These are phyloP conservation scores for Lordiphosa clarofinis DNA, from an alignment of 1,140 invertebrate species.

Conservation along the genomic window DNA sequence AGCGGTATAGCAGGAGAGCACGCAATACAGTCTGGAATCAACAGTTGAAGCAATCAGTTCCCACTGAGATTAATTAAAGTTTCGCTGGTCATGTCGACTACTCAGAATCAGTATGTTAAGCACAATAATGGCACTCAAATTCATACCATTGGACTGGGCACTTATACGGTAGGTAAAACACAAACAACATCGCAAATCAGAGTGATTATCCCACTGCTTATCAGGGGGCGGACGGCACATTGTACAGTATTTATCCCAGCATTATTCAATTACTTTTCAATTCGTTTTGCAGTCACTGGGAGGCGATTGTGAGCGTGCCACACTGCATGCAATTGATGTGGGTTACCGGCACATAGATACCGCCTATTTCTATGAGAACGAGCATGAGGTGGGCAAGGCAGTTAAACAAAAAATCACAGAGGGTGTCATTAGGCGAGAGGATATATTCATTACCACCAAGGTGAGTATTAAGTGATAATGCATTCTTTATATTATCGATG, in stretches of 20 bases:
- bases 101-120: conserved; percentile 68
- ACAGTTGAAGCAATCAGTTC: conserved; percentile 24
- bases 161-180: conserved; percentile 85
- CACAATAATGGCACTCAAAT: conserved; percentile 85
- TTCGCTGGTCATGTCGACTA: conserved; percentile 43
- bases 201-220: conserved; percentile 81
- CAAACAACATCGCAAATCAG: conserved; percentile 69
- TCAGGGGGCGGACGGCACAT: conserved; percentile 10
- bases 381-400: conserved; percentile 89
- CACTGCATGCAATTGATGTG: conserved; percentile 87
- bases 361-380: conserved; percentile 91
- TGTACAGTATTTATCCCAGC: conserved; percentile 3
- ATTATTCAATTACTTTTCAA: conserved; percentile 13
- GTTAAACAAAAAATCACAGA: conserved; percentile 87
- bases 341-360: conserved; percentile 96
- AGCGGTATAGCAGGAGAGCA: conserved; percentile 7
- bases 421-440: conserved; percentile 88
- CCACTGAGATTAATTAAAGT: too few species aligned
- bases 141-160: conserved; percentile 87
- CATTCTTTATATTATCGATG: too few species aligned
- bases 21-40: conserved; percentile 13
- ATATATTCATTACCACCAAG: conserved; percentile 91
- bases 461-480: conserved; percentile 73
- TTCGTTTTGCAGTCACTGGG: conserved; percentile 80
- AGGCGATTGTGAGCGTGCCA: conserved; percentile 82